phyloP scores from a whole-genome alignment of 2,797 vertebrate species.

The Nannoperca obscura region DNA sequence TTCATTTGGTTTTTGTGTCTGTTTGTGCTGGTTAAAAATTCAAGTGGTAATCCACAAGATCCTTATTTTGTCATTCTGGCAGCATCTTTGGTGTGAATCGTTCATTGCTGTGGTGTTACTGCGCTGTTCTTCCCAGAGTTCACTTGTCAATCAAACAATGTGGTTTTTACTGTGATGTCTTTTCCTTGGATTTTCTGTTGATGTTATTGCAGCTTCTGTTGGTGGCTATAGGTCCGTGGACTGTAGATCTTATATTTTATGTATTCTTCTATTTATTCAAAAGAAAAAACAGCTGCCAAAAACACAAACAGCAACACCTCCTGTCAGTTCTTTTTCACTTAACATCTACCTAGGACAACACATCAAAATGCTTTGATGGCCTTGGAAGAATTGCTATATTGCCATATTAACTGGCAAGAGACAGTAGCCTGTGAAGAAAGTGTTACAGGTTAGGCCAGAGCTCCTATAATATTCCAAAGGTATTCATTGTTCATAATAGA shows the following conservation, averaged over 20 bases:
- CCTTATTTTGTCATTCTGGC: slow-evolving; percentile 66
- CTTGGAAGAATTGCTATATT: neutral
- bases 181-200: slow-evolving; percentile 47
- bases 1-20: slow-evolving; percentile 61
- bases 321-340: slow-evolving; percentile 3
- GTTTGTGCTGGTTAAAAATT: slow-evolving; percentile 71
- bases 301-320: slow-evolving; percentile 2
- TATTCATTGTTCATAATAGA: neutral
- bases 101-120: slow-evolving; percentile 58
- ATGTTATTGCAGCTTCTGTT: slow-evolving; percentile 34
- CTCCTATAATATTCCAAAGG: neutral
- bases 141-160: slow-evolving; percentile 61
- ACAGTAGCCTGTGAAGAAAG: neutral
- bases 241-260: slow-evolving; percentile 8
- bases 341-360: slow-evolving; percentile 16
- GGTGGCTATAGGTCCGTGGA: slow-evolving; percentile 10
- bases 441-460: neutral
- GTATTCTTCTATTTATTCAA: slow-evolving; percentile 19
- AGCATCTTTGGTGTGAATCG: slow-evolving; percentile 60
- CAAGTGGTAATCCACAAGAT: slow-evolving; percentile 65
- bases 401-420: neutral
- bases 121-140: slow-evolving; percentile 45
- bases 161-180: slow-evolving; percentile 46
- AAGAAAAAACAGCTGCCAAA: slow-evolving; percentile 15
- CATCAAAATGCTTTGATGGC: slow-evolving; percentile 21